Base-by-base conservation (phyloP, 2,888 invertebrate genomes). In the Cryptosula pallasiana region DNA sequence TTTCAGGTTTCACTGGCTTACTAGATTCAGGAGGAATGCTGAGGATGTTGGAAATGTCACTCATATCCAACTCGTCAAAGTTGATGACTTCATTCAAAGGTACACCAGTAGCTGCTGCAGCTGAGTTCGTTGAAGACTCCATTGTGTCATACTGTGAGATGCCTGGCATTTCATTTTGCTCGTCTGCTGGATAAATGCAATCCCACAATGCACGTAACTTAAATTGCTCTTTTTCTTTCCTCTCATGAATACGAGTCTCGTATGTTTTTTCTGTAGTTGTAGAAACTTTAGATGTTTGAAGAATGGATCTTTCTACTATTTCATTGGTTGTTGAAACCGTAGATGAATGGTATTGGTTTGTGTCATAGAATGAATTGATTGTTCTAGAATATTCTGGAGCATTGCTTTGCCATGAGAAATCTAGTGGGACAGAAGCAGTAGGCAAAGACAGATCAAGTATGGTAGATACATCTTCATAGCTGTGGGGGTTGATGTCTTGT, bases 51-150 rank as follows among this genome's bases (percentile, higher is more conserved):
- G 63, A 63, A 32, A 63, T 63, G 27, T 63, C 63, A 9, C 63
- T 32, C 63, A 63, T 63, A 32, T 63, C 63, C 32, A 63, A n/a
- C 5, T 63, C 63, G 32, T 63, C 63, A 63, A 63, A 25, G 32
- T 63, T 27, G 29, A 63, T 27, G 16, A 63, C 27, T 13, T 63
- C 63, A 27, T 63, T 63, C 29, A 63, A n/a, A 25, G 63, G 27
- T 2, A 34, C 63, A 25, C 13, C 29, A 63, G 63, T 13, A 3
- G 13, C 16, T 25, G 1, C 13, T 13, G 25, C 32, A 9, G 20
- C 63, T 63, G 27, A 63, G 9, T 34, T 63, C 20, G 13, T 13
- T 5, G 45, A 13, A 5, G 45, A 20, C 45, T 20, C 45, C 45
- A 45, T 5, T 45, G 45, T 45, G 20, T 45, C 20, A 20, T 45